phyloP scores from a whole-genome alignment of 1,140 invertebrate genomes.

The Cotesia vestalis region DNA sequence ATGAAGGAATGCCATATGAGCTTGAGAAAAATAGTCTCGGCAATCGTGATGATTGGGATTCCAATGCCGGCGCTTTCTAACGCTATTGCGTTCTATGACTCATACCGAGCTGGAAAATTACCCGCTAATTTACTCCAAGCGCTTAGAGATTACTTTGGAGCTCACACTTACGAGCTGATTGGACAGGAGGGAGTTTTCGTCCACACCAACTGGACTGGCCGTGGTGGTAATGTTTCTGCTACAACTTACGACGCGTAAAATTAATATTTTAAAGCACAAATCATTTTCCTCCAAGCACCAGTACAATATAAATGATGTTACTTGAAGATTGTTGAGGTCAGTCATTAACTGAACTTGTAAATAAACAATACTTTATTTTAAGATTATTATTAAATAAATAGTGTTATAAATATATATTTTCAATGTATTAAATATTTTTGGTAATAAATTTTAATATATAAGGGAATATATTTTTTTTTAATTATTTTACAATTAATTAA shows the following conservation, averaged over 20 bases:
- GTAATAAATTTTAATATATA: too few species aligned
- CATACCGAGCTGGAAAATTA: conserved; percentile 82
- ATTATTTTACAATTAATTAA: conserved; percentile 17
- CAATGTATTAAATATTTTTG: too few species aligned
- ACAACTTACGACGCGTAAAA: conserved; percentile 91
- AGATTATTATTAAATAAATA: neutral
- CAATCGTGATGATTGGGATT: conserved; percentile 79
- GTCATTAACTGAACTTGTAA: conserved; percentile 5
- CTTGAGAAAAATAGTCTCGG: conserved; percentile 74
- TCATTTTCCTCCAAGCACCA: neutral
- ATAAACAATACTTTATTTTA: too few species aligned
- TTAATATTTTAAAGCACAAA: neutral
- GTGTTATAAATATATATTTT: neutral
- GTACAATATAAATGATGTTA: conserved; percentile 13
- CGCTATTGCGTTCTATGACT: conserved; percentile 97
- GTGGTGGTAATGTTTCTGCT: conserved; percentile 95
- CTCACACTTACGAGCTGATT: conserved; percentile 96
- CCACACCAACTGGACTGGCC: conserved; percentile 99
- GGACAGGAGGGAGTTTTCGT: conserved; percentile 87
- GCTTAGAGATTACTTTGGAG: conserved; percentile 98
- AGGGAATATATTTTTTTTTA: neutral
- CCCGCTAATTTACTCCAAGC: conserved; percentile 95
- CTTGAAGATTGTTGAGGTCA: too few species aligned
- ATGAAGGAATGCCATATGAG: conserved; percentile 82
- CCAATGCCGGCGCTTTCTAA: conserved; percentile 92